These are phyloP conservation scores for Aricia agestis DNA, from an alignment of 1,140 invertebrate genomes.

Conservation along the genomic window DNA sequence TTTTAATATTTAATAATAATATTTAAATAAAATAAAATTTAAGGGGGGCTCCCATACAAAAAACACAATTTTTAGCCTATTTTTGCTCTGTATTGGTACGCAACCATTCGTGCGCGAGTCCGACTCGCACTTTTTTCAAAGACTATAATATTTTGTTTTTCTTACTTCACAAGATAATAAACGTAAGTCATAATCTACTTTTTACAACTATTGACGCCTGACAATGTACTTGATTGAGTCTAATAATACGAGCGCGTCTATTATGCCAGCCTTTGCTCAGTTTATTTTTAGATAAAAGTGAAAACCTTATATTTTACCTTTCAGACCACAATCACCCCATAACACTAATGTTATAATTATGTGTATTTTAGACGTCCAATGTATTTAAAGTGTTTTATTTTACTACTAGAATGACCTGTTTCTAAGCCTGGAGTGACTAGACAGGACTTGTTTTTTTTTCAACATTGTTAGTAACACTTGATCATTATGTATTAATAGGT, in stretches of 20 bases:
- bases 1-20: too few relatives aligned
- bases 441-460: not conserved
- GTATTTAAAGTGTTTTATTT: not conserved
- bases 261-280: not conserved
- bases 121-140: too few relatives aligned
- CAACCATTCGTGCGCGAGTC: too few relatives aligned
- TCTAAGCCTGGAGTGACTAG: not conserved
- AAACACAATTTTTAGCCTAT: too few relatives aligned
- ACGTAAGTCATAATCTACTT: too few relatives aligned
- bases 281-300: not conserved
- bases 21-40: too few relatives aligned
- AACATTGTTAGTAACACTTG: not conserved
- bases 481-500: not conserved
- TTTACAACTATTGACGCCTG: not conserved
- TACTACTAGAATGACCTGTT: not conserved
- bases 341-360: not conserved
- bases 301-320: constrained; percentile 1
- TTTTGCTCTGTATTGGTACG: too few relatives aligned
- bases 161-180: too few relatives aligned
- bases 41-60: too few relatives aligned
- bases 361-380: not conserved
- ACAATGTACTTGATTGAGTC: not conserved
- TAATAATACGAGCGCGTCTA: not conserved
- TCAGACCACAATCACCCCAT: not conserved
- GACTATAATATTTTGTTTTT: too few relatives aligned